These are phyloP conservation scores for Ophthalmolycus amberensis DNA, from an alignment of 2,113 vertebrate species.

Conservation along the genomic window DNA sequence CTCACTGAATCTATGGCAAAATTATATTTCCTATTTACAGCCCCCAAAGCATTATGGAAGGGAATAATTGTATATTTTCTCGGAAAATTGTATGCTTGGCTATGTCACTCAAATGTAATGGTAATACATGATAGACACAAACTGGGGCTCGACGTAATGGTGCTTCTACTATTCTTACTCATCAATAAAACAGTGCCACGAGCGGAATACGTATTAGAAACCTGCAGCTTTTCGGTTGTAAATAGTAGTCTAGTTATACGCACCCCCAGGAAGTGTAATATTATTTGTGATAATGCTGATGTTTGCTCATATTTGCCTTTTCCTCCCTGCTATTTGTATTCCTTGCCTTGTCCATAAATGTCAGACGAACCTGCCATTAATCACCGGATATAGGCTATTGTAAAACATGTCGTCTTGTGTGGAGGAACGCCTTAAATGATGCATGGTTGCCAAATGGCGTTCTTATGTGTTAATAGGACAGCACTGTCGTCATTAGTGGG, in stretches of 20 bases:
- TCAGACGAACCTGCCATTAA: conserved; percentile 53
- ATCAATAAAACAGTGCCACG: conserved; percentile 34
- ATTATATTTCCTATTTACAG: conserved; percentile 6
- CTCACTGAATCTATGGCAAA: not conserved
- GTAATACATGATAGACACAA: not conserved
- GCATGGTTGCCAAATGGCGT: conserved; percentile 65
- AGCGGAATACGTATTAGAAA: conserved; percentile 6
- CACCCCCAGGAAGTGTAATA: conserved; percentile 7
- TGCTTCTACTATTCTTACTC: conserved; percentile 8
- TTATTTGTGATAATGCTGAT: conserved; percentile 36
- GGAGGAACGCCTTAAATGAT: conserved; percentile 68
- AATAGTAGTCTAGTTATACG: not conserved
- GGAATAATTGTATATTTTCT: conserved; percentile 27
- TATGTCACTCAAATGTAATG: conserved; percentile 3
- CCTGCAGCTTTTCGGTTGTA: conserved; percentile 23
- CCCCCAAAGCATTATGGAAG: not conserved
- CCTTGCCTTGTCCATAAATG: conserved; percentile 56
- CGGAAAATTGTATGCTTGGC: not conserved
- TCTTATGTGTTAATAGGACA: conserved; percentile 71
- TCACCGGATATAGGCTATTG: conserved; percentile 47
- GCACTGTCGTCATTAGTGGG: conserved; percentile 74
- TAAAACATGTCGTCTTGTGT: conserved; percentile 50
- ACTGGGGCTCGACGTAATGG: not conserved
- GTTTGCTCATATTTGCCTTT: conserved; percentile 48
- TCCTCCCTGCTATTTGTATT: conserved; percentile 38